phyloP scores from a whole-genome alignment of 2,797 vertebrate species.

The Sebastes hubbsi region DNA sequence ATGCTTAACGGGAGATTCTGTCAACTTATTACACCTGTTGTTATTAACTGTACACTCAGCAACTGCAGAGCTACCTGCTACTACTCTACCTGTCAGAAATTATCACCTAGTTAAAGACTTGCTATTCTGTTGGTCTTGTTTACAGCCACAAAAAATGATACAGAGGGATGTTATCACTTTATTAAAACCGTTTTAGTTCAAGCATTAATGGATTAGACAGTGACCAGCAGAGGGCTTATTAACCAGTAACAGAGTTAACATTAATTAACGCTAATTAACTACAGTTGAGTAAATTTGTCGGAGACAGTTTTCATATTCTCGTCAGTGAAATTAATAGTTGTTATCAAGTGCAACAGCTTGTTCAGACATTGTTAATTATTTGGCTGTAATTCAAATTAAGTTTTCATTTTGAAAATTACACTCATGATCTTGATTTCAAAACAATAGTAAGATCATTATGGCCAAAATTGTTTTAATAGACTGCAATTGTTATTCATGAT shows the following conservation, averaged over 20 bases:
- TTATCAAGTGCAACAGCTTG: neutral
- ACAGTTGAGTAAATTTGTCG: neutral
- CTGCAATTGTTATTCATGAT: slow-evolving; percentile 4
- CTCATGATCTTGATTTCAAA: neutral
- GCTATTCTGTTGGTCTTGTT: neutral
- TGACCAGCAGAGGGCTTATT: neutral
- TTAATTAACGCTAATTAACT: slow-evolving; percentile 1
- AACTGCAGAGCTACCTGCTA: neutral
- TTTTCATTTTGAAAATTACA: neutral
- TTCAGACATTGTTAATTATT: neutral
- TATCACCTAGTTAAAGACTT: neutral
- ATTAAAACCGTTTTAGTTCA: neutral
- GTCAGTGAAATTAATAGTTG: slow-evolving; percentile 7
- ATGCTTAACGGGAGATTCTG: neutral
- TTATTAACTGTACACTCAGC: neutral
- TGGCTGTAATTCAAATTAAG: neutral
- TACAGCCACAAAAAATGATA: neutral
- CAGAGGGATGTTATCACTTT: neutral
- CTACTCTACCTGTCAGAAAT: neutral
- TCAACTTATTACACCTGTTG: neutral
- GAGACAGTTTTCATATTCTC: neutral
- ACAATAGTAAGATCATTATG: neutral
- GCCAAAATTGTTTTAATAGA: neutral
- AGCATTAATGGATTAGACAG: neutral
- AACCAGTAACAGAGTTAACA: neutral